Evolutionary conservation across 2,113 vertebrate genomes (phyloP).

Genomic region (Thinocorus orbignyianus): DNA sequence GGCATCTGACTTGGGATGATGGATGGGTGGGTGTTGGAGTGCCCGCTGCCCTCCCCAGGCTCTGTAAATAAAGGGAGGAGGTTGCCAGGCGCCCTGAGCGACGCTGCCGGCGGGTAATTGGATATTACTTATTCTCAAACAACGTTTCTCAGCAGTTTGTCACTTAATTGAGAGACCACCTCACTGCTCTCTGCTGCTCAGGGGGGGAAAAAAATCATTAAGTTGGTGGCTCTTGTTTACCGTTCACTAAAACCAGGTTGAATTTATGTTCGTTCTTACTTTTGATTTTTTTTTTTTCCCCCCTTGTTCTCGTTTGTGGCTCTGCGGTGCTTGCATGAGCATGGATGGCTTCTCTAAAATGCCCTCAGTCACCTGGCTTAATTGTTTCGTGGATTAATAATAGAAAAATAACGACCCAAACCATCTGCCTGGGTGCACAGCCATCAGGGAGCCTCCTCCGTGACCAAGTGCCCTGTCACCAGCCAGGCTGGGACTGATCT

Average conservation of each 20-base stretch:
- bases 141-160: neutral
- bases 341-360: neutral
- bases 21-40: rapidly evolving
- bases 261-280: neutral
- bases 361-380: neutral
- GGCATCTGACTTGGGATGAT: neutral
- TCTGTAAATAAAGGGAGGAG: neutral
- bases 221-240: neutral
- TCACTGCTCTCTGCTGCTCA: neutral
- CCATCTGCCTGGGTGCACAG: neutral
- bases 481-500: neutral
- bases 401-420: neutral
- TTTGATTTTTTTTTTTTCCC: neutral
- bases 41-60: neutral
- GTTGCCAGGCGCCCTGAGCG: neutral
- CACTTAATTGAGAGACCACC: neutral
- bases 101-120: neutral
- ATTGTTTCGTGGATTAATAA: neutral
- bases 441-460: rapidly evolving
- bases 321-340: neutral
- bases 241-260: neutral
- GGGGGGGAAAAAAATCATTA: neutral
- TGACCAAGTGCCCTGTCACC: neutral
- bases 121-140: neutral
- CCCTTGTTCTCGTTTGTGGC: neutral